Percentiles rank a stretch among this genome's conserved stretches.
These are phyloP conservation scores for Lindbergichthys nudifrons DNA, from an alignment of 2,797 vertebrate species.

Conservation along the genomic window DNA sequence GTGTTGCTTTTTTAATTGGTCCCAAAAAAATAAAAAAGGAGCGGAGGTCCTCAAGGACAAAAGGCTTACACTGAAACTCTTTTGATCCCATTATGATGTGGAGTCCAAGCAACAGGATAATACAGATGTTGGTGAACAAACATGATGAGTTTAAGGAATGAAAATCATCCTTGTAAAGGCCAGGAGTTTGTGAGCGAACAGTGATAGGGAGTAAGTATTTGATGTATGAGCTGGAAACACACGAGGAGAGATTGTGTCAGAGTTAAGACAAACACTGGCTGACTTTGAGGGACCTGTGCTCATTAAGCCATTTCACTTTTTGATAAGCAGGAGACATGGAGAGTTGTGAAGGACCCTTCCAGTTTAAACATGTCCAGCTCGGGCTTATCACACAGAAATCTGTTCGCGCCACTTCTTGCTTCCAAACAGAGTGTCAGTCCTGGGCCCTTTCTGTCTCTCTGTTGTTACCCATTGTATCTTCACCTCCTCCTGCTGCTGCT, in stretches of 20 bases:
- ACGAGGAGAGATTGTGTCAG: conserved; percentile 52
- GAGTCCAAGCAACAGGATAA: conserved; percentile 36
- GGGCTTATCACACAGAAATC: conserved; percentile 71
- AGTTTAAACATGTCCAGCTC: conserved; percentile 62
- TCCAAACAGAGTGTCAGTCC: conserved; percentile 77
- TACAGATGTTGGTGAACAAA: conserved; percentile 33
- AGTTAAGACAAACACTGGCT: conserved; percentile 61
- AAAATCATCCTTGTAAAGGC: conserved; percentile 46
- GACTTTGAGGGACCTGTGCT: conserved; percentile 56
- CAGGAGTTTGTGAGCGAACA: conserved; percentile 23
- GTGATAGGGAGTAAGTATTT: conserved; percentile 42
- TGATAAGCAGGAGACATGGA: conserved; percentile 69
- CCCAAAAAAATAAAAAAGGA: conserved; percentile 37
- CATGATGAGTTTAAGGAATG: conserved; percentile 27
- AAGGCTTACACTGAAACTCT: conserved; percentile 42
- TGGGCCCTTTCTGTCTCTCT: conserved; percentile 34
- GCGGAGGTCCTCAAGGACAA: conserved; percentile 54
- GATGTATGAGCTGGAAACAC: conserved; percentile 49
- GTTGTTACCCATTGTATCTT: conserved; percentile 32
- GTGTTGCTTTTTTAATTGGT: conserved; percentile 65
- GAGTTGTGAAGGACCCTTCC: conserved; percentile 70
- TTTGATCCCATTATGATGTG: conserved; percentile 46
- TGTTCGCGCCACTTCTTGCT: conserved; percentile 76
- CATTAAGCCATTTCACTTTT: conserved; percentile 53
- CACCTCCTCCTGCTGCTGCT: conserved; percentile 35